Evolutionary conservation across 2,888 invertebrate species (phyloP).

Genomic region (Plagodis dolabraria): DNA sequence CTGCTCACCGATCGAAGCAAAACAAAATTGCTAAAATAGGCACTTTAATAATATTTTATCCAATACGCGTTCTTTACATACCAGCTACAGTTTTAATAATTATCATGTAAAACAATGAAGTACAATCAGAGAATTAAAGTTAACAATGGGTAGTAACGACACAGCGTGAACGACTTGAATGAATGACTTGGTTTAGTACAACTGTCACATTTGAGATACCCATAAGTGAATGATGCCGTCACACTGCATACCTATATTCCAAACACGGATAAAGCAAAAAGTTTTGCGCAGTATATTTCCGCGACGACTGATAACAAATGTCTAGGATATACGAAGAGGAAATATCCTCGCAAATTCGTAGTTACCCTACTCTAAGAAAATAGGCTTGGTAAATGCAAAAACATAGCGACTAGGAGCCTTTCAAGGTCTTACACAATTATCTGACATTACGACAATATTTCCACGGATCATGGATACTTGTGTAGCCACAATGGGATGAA

Average conservation of each 20-base stretch:
- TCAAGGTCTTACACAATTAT: constrained; percentile 66
- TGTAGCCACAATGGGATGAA: constrained; percentile 58
- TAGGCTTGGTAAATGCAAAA: constrained; percentile 35
- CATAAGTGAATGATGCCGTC: constrained; percentile 45
- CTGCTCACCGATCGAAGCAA: constrained; percentile 51
- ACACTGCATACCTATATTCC: constrained; percentile 34
- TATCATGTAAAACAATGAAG: constrained; percentile 33
- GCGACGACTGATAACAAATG: constrained; percentile 10
- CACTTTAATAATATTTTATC: constrained; percentile 41
- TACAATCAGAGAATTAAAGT: constrained; percentile 34
- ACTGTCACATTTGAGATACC: constrained; percentile 50
- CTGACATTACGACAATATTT: constrained; percentile 65
- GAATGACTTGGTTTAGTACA: constrained; percentile 41
- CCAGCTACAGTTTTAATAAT: constrained; percentile 12
- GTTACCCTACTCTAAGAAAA: constrained; percentile 45
- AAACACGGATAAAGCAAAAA: constrained; percentile 50
- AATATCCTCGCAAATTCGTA: constrained; percentile 37
- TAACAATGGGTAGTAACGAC: constrained; percentile 31
- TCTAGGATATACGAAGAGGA: constrained; percentile 3
- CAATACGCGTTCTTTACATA: constrained; percentile 46
- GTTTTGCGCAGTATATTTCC: constrained; percentile 56
- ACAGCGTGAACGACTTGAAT: constrained; percentile 37
- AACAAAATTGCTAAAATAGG: constrained; percentile 59
- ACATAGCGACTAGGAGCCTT: constrained; percentile 45
- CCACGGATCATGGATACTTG: constrained; percentile 68